These are phyloP conservation scores for Hestina assimilis DNA, from an alignment of 1,140 invertebrate genomes.

Conservation along the genomic window DNA sequence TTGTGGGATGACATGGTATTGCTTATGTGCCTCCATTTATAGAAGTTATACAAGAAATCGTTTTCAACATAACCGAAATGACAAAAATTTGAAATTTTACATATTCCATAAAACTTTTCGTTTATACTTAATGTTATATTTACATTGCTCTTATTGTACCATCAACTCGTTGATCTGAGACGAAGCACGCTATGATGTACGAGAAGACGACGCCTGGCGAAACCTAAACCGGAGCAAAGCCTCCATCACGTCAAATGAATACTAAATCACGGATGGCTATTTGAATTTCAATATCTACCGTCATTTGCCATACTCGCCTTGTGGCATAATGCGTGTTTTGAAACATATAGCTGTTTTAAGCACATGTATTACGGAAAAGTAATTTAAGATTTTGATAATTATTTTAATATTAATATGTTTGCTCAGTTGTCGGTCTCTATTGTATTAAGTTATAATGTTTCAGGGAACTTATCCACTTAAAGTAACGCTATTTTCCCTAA, in stretches of 20 bases:
- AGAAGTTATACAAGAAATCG: no score
- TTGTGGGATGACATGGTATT: no score
- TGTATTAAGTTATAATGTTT: background rate
- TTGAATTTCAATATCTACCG: conserved; percentile 74
- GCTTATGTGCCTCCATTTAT: no score
- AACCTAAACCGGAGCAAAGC: conserved; percentile 74
- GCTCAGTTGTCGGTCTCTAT: no score
- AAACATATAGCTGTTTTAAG: conserved; percentile 1
- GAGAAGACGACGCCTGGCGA: conserved; percentile 72
- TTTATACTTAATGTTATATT: no score
- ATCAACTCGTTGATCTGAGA: conserved; percentile 40
- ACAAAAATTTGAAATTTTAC: no score
- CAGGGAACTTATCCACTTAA: no score
- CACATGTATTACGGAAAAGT: no score
- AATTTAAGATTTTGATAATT: background rate
- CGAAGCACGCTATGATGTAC: conserved; percentile 71
- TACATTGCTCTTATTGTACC: conserved; percentile 27
- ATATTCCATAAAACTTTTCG: no score
- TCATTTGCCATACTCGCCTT: conserved; percentile 31
- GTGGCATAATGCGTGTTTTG: conserved; percentile 25
- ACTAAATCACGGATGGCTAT: conserved; percentile 72
- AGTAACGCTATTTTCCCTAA: conserved; percentile 18
- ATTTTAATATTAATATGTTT: background rate
- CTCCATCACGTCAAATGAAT: conserved; percentile 76
- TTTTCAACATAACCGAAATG: no score